Percentiles rank a stretch among this genome's conserved stretches.
These are phyloP conservation scores for Linurgus olivaceus DNA, from an alignment of 2,797 vertebrate genomes.

Conservation along the genomic window DNA sequence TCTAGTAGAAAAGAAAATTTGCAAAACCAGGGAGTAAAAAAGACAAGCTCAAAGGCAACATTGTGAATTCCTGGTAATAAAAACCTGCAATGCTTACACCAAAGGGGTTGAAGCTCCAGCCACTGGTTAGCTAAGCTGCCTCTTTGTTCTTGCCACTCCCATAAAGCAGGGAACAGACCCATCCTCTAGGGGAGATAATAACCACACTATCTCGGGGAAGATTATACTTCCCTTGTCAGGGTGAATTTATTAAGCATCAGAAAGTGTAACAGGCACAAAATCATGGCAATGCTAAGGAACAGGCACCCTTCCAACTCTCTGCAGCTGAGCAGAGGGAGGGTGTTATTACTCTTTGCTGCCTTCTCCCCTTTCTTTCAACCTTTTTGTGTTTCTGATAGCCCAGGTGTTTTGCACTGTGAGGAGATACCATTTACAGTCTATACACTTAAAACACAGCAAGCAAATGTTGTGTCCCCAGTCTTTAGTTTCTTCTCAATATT, in stretches of 20 bases:
- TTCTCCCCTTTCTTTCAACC: neutral
- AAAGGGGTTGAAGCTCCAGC: neutral
- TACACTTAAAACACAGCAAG: neutral
- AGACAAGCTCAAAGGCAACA: neutral
- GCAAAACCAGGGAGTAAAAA: neutral
- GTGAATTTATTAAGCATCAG: slow-evolving; percentile 6
- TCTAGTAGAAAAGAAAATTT: neutral
- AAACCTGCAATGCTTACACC: neutral
- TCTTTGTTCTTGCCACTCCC: neutral
- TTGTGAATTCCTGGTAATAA: neutral
- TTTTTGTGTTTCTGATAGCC: neutral
- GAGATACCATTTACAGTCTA: neutral
- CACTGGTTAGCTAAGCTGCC: neutral
- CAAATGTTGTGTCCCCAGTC: neutral
- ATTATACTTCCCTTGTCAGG: neutral
- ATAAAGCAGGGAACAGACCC: neutral
- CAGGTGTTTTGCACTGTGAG: neutral
- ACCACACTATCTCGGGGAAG: neutral
- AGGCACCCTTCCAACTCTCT: neutral
- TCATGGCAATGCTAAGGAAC: neutral
- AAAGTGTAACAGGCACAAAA: neutral
- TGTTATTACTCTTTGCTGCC: accelerated
- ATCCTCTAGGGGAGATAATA: neutral
- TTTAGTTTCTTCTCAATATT: neutral
- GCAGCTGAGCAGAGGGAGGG: neutral